These are phyloP conservation scores for Platycheirus albimanus DNA, from an alignment of 2,888 invertebrate genomes.

Conservation along the genomic window DNA sequence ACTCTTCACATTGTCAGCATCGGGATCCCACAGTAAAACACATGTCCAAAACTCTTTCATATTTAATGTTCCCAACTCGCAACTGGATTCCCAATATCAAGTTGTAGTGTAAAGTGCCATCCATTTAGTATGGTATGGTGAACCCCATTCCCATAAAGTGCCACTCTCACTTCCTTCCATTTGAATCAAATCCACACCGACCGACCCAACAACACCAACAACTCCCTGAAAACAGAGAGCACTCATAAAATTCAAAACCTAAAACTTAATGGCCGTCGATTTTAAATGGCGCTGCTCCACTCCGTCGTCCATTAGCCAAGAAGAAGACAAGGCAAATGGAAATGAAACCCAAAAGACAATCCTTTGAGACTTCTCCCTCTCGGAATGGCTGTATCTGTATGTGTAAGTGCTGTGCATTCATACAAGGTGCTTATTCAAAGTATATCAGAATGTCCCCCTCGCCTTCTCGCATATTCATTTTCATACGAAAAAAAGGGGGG, in stretches of 20 bases:
- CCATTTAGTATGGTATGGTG: slow-evolving; percentile 48
- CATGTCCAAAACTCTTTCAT: slow-evolving; percentile 30
- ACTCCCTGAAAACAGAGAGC: slow-evolving; percentile 25
- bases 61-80: slow-evolving; percentile 65
- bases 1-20: slow-evolving; percentile 22
- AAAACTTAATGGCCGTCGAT: slow-evolving; percentile 68
- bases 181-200: no score
- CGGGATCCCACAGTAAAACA: neutral
- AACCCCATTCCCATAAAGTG: slow-evolving; percentile 1
- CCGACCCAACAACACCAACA: slow-evolving; percentile 1
- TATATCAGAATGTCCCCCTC: neutral
- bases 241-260: slow-evolving; percentile 65
- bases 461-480: neutral
- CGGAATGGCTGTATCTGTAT: slow-evolving; percentile 9
- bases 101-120: slow-evolving; percentile 70
- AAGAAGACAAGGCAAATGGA: no score
- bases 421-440: neutral
- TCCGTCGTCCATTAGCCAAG: slow-evolving; percentile 59
- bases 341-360: slow-evolving; percentile 43
- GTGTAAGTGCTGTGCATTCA: no score
- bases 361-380: slow-evolving; percentile 45
- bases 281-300: slow-evolving; percentile 56
- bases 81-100: slow-evolving; percentile 56
- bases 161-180: neutral
- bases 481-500: slow-evolving; percentile 9